phyloP scores from a whole-genome alignment of 2,797 vertebrate species.

The Clarias pachynema region DNA sequence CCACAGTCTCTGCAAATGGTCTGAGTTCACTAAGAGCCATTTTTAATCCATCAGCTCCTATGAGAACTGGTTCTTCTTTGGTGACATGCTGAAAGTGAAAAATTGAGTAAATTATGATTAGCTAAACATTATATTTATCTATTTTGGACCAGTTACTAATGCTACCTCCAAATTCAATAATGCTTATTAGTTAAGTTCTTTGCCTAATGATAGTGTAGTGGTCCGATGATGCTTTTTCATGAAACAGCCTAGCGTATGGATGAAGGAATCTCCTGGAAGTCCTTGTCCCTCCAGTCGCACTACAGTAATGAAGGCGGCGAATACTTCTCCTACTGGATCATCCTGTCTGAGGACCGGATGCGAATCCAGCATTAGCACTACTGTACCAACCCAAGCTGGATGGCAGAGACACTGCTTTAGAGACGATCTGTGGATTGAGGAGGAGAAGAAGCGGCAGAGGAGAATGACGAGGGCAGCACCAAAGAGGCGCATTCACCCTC shows the following conservation, averaged over 20 bases:
- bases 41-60: neutral
- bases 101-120: no score
- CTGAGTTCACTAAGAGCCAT: neutral
- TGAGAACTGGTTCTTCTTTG: neutral
- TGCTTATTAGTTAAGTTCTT: neutral
- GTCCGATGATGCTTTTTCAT: slow-evolving; percentile 8
- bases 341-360: slow-evolving; percentile 48
- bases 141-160: neutral
- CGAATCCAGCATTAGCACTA: slow-evolving; percentile 51
- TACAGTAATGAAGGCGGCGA: slow-evolving; percentile 62
- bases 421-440: slow-evolving; percentile 86
- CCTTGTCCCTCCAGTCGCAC: slow-evolving; percentile 62
- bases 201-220: neutral
- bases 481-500: slow-evolving; percentile 55
- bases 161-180: no score
- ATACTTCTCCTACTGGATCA: slow-evolving; percentile 57
- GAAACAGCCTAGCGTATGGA: slow-evolving; percentile 11
- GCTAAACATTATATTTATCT: neutral
- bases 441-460: slow-evolving; percentile 76
- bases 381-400: slow-evolving; percentile 42
- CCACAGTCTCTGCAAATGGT: neutral
- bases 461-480: slow-evolving; percentile 68
- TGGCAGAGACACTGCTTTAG: slow-evolving; percentile 68
- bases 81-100: neutral
- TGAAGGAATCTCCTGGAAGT: slow-evolving; percentile 60